phyloP scores from a whole-genome alignment of 2,797 vertebrate species.

The Pteropus rufus region DNA sequence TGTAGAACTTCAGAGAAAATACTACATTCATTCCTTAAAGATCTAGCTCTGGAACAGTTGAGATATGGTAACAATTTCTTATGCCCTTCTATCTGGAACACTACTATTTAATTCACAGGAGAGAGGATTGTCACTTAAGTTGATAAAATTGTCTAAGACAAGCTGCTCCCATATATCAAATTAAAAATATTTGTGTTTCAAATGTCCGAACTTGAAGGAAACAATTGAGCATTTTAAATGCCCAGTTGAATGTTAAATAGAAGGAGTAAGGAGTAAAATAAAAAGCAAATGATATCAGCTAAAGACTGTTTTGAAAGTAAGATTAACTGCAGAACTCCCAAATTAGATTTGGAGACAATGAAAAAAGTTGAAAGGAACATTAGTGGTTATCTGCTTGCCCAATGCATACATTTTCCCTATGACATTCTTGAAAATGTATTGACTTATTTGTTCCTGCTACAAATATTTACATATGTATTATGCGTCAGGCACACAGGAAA shows the following conservation, averaged over 20 bases:
- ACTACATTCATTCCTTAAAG: not conserved
- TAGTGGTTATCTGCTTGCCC: not conserved
- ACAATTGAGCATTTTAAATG: constrained; percentile 24
- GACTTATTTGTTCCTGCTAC: not conserved
- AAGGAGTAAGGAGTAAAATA: constrained; percentile 4
- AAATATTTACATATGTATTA: not conserved
- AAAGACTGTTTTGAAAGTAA: constrained; percentile 1
- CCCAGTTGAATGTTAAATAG: not conserved
- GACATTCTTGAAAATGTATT: not conserved
- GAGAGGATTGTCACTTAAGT: not conserved
- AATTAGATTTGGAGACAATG: not conserved
- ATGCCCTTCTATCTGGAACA: not conserved
- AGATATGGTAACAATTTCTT: not conserved
- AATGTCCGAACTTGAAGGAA: constrained; percentile 8
- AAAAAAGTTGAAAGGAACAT: not conserved
- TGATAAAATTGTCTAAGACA: not conserved
- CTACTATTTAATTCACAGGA: not conserved
- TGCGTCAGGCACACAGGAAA: not conserved
- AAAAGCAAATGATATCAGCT: not conserved
- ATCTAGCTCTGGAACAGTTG: not conserved
- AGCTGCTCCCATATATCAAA: not conserved
- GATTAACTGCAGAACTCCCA: not conserved
- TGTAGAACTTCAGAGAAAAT: not conserved
- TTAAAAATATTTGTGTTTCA: constrained; percentile 17
- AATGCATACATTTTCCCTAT: not conserved